Evolutionary conservation across 2,113 vertebrate species (phyloP).

Genomic region (Anser brachyrhynchus): DNA sequence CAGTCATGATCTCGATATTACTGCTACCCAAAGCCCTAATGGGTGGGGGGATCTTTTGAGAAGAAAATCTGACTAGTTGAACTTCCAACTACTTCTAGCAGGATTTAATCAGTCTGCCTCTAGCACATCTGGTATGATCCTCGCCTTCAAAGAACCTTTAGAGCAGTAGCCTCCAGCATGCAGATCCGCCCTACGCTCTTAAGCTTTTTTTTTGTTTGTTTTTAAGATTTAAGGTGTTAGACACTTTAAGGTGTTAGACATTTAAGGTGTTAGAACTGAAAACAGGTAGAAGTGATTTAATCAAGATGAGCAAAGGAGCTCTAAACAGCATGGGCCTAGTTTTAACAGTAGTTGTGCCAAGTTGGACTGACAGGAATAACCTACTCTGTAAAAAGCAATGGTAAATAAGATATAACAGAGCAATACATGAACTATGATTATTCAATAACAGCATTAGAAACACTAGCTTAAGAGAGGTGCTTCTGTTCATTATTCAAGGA

Average conservation of each 20-base stretch:
- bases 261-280: not conserved
- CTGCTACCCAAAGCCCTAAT: not conserved
- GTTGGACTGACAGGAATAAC: not conserved
- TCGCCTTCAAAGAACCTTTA: not conserved
- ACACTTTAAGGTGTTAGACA: not conserved
- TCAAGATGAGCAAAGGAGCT: not conserved
- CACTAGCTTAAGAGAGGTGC: not conserved
- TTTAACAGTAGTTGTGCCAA: not conserved
- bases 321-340: not conserved
- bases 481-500: not conserved
- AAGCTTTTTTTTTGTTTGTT: not conserved
- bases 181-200: not conserved
- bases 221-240: not conserved
- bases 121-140: not conserved
- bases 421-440: accelerated
- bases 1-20: not conserved
- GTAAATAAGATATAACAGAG: not conserved
- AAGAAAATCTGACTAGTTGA: not conserved
- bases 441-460: not conserved
- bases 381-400: not conserved
- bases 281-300: not conserved
- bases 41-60: not conserved
- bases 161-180: not conserved
- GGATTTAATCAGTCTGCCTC: not conserved
- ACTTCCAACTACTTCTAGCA: not conserved